Conservation (phyloP, 1,140 invertebrate genomes). For the Ips nitidus region DNA sequence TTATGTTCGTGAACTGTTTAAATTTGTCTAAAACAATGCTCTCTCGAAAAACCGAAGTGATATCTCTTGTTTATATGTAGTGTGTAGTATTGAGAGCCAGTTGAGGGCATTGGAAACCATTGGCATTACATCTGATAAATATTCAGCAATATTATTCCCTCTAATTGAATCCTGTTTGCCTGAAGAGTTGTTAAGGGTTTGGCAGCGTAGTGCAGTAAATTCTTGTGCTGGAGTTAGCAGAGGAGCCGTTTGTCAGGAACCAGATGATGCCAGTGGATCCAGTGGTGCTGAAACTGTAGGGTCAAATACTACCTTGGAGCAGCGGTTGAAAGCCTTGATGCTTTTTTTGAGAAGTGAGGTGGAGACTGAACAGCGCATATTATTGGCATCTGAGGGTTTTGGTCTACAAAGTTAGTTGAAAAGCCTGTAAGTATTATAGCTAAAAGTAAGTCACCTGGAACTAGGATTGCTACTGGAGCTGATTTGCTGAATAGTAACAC, state of each 20-base stretch:
- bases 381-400: constrained; percentile 12
- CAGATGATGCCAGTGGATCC: constrained; percentile 12
- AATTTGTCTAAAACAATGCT: too few species aligned
- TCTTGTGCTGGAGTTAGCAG: constrained; percentile 3
- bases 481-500: too few species aligned
- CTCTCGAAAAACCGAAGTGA: too few species aligned
- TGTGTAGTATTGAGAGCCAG: constrained; percentile 36
- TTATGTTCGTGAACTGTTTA: too few species aligned
- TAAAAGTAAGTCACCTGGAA: constrained; percentile 9
- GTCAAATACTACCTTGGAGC: too few species aligned
- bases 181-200: constrained; percentile 44
- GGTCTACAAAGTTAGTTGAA: not conserved
- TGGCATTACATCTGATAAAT: constrained; percentile 48
- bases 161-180: constrained; percentile 49
- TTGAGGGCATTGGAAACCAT: constrained; percentile 49
- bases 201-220: constrained; percentile 40
- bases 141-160: constrained; percentile 48
- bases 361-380: constrained; percentile 45
- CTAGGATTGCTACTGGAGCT: constrained; percentile 7
- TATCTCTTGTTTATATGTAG: too few species aligned
- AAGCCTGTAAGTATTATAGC: not conserved
- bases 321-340: too few species aligned
- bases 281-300: constrained; percentile 39
- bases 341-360: too few species aligned
- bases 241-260: not conserved